phyloP scores from a whole-genome alignment of 2,888 invertebrate genomes.

The Pyrgus malvae region DNA sequence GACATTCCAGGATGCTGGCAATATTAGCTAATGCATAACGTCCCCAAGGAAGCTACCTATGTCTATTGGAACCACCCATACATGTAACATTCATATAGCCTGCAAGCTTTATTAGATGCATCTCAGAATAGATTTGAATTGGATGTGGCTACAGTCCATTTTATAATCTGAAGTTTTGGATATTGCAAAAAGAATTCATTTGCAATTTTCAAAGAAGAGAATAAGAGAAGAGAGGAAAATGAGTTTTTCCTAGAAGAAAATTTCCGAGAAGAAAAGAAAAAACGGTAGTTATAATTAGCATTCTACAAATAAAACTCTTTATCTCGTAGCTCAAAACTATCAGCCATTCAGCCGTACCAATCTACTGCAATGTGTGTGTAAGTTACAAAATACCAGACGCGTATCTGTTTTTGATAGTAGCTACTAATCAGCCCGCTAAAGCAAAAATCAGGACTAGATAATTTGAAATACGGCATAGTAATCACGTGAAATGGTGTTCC shows the following conservation, averaged over 20 bases:
- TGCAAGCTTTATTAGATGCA: neutral
- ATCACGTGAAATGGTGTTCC: slow-evolving; percentile 62
- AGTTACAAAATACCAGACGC: neutral
- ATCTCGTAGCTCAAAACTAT: too few species aligned
- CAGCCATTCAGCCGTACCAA: too few species aligned
- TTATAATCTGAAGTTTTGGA: too few species aligned
- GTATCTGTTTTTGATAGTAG: neutral
- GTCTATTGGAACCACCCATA: slow-evolving; percentile 21
- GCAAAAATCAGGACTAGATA: slow-evolving; percentile 24
- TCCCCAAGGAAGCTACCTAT: slow-evolving; percentile 34
- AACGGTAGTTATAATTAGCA: too few species aligned
- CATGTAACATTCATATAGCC: slow-evolving; percentile 6
- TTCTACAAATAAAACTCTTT: too few species aligned
- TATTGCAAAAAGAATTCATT: too few species aligned
- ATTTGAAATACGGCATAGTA: slow-evolving; percentile 45
- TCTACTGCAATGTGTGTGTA: too few species aligned
- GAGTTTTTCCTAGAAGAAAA: too few species aligned
- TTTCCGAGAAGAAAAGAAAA: too few species aligned
- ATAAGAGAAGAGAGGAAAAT: too few species aligned
- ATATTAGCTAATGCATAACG: slow-evolving; percentile 51
- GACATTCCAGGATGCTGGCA: slow-evolving; percentile 41
- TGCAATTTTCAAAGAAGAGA: too few species aligned
- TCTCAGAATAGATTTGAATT: neutral
- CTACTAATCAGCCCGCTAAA: slow-evolving; percentile 3
- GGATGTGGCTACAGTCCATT: too few species aligned